These are phyloP conservation scores for Tympanuchus pallidicinctus DNA, from an alignment of 2,113 vertebrate species.

Conservation along the genomic window DNA sequence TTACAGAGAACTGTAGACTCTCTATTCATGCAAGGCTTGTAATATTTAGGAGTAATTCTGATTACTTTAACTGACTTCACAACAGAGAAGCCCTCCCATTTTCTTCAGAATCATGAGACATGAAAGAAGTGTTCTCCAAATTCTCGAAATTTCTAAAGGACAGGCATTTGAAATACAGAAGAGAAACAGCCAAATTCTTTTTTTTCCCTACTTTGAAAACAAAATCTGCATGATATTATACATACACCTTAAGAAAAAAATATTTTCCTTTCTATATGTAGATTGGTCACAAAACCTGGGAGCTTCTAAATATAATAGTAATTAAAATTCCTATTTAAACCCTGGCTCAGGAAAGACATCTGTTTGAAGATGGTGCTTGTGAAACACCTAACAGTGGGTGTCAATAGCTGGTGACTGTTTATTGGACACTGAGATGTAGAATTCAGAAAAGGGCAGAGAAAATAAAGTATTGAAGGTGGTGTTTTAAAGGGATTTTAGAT, in stretches of 20 bases:
- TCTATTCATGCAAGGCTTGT: background rate
- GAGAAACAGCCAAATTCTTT: background rate
- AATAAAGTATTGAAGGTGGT: background rate
- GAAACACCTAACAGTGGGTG: rapidly evolving
- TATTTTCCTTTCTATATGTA: background rate
- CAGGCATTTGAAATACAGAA: rapidly evolving
- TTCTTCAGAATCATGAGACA: background rate
- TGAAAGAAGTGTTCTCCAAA: background rate
- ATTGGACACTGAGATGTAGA: background rate
- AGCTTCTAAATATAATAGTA: background rate
- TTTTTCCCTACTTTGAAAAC: background rate
- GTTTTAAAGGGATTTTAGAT: background rate
- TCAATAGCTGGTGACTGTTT: background rate
- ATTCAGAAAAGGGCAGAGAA: background rate
- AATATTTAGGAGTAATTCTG: background rate
- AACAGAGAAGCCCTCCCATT: background rate
- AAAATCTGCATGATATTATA: background rate
- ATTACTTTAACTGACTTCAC: background rate
- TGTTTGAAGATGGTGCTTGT: background rate
- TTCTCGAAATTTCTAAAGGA: background rate
- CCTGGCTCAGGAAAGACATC: background rate
- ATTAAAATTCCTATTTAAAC: background rate
- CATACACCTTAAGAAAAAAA: rapidly evolving
- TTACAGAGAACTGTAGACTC: background rate
- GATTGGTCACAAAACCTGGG: background rate